A percentile compares a stretch with the other conserved stretches of the same genome.
Conservation (phyloP, 2,888 invertebrate species). For the Meloe dianella region DNA sequence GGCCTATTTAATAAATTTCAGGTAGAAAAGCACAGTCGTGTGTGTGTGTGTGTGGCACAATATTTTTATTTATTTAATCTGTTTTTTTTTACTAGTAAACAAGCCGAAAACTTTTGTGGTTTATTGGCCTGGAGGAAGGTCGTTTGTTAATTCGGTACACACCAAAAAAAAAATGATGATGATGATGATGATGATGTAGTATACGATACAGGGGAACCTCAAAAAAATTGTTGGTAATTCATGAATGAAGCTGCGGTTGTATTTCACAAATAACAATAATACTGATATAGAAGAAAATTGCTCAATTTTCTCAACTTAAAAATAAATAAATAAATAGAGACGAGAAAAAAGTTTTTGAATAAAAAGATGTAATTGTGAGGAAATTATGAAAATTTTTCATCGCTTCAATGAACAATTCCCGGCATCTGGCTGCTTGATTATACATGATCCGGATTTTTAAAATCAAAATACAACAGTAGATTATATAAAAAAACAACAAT, state of each 20-base stretch:
- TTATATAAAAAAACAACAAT: neutral
- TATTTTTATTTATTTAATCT: no score
- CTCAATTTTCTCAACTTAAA: neutral
- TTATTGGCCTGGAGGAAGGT: slow-evolving; percentile 32
- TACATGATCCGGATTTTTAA: neutral
- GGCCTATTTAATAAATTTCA: no score
- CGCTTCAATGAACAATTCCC: neutral
- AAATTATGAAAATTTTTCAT: slow-evolving; percentile 1
- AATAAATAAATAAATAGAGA: neutral
- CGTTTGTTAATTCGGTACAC: slow-evolving; percentile 1
- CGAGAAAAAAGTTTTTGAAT: no score
- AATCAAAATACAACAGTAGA: neutral
- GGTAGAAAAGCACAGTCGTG: no score
- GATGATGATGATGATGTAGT: neutral
- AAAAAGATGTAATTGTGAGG: neutral
- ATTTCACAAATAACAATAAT: neutral
- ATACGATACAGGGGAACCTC: neutral
- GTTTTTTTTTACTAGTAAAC: neutral
- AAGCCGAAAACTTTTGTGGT: slow-evolving; percentile 25
- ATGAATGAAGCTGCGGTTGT: slow-evolving; percentile 35
- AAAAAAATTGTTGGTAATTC: slow-evolving; percentile 26
- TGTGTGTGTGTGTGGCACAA: no score
- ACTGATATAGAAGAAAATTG: slow-evolving; percentile 8
- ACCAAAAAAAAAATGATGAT: neutral
- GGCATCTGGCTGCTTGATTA: no score